A percentile compares a stretch with the other conserved stretches of the same genome.
Evolutionary conservation across 92 coral and sea anemone species (phyloP).

Genomic region (Zoanthus gigantus): DNA sequence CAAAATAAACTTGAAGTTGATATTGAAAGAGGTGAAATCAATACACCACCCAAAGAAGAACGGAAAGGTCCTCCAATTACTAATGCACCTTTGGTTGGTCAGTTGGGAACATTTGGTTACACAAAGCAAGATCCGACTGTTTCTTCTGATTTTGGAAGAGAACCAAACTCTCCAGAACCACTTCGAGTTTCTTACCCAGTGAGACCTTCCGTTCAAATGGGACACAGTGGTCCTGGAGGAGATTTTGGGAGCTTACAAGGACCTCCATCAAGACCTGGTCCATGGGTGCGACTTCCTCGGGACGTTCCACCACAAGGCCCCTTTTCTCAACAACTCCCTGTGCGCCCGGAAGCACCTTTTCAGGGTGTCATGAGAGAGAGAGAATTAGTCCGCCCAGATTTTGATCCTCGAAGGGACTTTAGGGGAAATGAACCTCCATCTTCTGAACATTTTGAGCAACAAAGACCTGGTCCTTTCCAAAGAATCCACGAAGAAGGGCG

Average conservation of each 20-base stretch:
- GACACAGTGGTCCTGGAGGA: constrained; percentile 35
- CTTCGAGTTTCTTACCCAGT: constrained; percentile 14
- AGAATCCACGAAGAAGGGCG: constrained; percentile 19
- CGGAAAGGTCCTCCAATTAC: constrained; percentile 39
- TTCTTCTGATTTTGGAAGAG: constrained; percentile 41
- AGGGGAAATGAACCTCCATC: constrained; percentile 13
- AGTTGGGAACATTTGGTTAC: constrained; percentile 38
- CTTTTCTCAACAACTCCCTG: constrained; percentile 26
- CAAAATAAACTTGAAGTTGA: constrained; percentile 53
- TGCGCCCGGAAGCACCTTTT: constrained; percentile 26
- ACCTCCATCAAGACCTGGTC: constrained; percentile 40
- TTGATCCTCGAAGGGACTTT: constrained; percentile 33
- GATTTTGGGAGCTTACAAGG: constrained; percentile 33
- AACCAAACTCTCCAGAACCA: constrained; percentile 43
- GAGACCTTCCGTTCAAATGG: constrained; percentile 17
- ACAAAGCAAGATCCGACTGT: constrained; percentile 48
- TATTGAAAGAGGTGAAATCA: constrained; percentile 20
- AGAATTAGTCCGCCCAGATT: constrained; percentile 25
- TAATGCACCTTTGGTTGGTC: constrained; percentile 34
- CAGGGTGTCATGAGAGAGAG: constrained; percentile 25
- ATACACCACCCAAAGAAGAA: not conserved
- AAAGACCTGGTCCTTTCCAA: constrained; percentile 21
- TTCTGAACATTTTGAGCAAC: constrained; percentile 30
- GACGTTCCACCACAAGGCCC: constrained; percentile 31
- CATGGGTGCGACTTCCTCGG: constrained; percentile 20